Evolutionary conservation across 2,797 vertebrate genomes (phyloP), one percentile per base, ranked within the genome.

Genomic region (Coregonus suidteri): DNA sequence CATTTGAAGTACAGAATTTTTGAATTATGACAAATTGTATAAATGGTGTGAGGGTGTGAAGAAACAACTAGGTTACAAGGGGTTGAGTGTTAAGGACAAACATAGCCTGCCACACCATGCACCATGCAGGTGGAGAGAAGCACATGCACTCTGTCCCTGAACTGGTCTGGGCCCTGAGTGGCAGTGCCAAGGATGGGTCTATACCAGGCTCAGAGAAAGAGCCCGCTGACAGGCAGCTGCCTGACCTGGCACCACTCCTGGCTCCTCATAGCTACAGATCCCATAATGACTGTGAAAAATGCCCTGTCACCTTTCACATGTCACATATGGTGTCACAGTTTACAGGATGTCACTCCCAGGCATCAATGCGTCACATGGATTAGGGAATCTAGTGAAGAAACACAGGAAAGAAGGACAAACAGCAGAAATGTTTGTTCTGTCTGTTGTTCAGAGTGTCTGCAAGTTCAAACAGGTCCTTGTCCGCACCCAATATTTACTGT

Each of bases 241-340:
- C 25, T 31, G 20, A 30, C 11, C 67, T 74, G 75, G 74, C 47
- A 18, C 59, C 35, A 25, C 4, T 70, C 75, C 51, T 51, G 66
- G 3, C 16, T 74, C 41, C 35, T 81, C 73, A 30, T 72, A 77
- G 77, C 66, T 76, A 76, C 56, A 59, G 59, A 54, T 76, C 35
- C 66, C 70, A 64, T 81, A 74, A 71, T 71, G 62, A 69, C 41
- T 76, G 77, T 70, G 71, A 77, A 78, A 67, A 74, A 35, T 20
- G n/a, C n/a, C 4, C 15, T 62, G 51, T 75, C 77, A 59, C 62
- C 31, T 52, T 16, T 7, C n/a, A 25, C 7, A n/a, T 11, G 6
- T 25, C n/a, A 62, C n/a, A 20, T 52, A 71, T 18, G 52, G 59
- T 14, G 74, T 75, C 41, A 6, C 37, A 41, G 31, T 16, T 77